Conservation (phyloP, 1,140 invertebrate genomes). For the Pachyrhynchus sulphureomaculatus region DNA sequence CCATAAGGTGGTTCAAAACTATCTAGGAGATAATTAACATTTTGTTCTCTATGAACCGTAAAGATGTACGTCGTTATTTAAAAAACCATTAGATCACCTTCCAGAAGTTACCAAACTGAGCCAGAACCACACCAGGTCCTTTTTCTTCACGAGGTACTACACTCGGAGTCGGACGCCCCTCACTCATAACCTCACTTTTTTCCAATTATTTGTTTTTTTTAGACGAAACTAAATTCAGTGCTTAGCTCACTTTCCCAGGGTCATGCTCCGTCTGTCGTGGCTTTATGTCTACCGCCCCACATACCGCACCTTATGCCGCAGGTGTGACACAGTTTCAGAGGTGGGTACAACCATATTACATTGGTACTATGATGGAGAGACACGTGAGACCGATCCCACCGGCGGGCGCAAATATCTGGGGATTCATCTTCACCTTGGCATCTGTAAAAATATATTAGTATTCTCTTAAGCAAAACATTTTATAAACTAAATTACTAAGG, state of each 20-base stretch:
- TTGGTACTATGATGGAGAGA: slow-evolving; percentile 83
- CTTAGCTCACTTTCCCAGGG: slow-evolving; percentile 24
- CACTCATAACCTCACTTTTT: background rate
- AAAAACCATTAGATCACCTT: no score
- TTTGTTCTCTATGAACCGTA: no score
- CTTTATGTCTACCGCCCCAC: slow-evolving; percentile 78
- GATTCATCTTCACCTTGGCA: slow-evolving; percentile 24
- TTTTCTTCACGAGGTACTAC: no score
- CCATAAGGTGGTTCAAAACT: no score
- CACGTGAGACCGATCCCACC: slow-evolving; percentile 85
- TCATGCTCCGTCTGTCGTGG: slow-evolving; percentile 34
- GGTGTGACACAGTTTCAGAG: slow-evolving; percentile 79
- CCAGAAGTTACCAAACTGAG: no score
- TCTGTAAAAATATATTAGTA: no score
- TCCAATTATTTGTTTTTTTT: slow-evolving; percentile 2
- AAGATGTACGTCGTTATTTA: no score
- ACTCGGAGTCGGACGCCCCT: no score
- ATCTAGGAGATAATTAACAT: no score
- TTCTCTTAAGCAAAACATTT: no score
- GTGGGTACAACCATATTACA: slow-evolving; percentile 93
- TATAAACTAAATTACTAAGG: no score
- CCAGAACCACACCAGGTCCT: no score
- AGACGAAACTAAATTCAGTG: slow-evolving; percentile 31
- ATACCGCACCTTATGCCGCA: slow-evolving; percentile 75
- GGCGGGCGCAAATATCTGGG: slow-evolving; percentile 57